A percentile compares a stretch with the other conserved stretches of the same genome.
These are phyloP conservation scores for Hypomesus transpacificus DNA, from an alignment of 2,113 vertebrate species.

Conservation along the genomic window DNA sequence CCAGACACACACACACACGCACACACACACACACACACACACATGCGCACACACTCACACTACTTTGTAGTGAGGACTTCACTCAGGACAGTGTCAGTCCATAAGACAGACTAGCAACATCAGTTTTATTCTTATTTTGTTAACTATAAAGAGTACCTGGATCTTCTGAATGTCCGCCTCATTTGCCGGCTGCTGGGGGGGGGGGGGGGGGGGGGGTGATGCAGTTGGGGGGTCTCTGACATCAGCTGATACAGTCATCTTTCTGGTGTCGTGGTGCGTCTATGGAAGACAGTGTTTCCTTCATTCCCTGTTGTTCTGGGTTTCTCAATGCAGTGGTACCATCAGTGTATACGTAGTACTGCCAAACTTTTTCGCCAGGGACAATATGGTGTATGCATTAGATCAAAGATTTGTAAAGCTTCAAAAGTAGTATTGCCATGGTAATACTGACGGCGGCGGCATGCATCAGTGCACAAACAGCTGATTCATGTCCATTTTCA, in stretches of 20 bases:
- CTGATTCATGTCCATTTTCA: constrained; percentile 62
- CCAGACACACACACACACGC: constrained; percentile 20
- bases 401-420: no score
- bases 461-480: constrained; percentile 42
- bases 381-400: no score
- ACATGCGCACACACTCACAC: neutral
- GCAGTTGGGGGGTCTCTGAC: neutral
- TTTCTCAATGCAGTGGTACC: neutral
- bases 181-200: neutral
- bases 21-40: neutral
- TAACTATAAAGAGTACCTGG: neutral
- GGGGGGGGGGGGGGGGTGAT: no score
- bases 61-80: neutral
- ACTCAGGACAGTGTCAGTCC: neutral
- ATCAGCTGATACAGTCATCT: neutral
- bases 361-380: no score
- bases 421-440: no score
- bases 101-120: neutral
- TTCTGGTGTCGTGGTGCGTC: neutral
- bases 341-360: no score
- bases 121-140: neutral
- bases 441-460: no score
- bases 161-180: neutral
- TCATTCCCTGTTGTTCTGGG: constrained; percentile 42
- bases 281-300: constrained; percentile 22